Evolutionary conservation across 2,888 invertebrate genomes (phyloP).

Genomic region (Ophion slaviceki): DNA sequence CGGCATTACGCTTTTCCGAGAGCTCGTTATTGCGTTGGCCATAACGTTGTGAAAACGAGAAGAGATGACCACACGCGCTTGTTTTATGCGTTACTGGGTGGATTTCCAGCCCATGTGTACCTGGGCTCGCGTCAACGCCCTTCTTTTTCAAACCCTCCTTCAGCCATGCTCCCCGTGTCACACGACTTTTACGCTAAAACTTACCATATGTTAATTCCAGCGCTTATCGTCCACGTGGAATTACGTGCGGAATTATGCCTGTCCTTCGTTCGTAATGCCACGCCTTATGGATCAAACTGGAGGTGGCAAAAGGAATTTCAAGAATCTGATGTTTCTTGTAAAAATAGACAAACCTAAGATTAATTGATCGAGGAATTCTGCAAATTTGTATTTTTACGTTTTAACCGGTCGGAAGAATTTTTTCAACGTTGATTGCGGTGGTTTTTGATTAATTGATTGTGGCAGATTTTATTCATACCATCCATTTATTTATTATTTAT

Average conservation of each 20-base stretch:
- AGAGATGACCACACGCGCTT: constrained; percentile 11
- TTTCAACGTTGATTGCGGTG: too few species aligned
- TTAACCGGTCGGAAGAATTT: too few species aligned
- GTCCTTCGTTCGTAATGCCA: not conserved
- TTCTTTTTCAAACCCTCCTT: constrained; percentile 13
- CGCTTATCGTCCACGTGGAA: constrained; percentile 2
- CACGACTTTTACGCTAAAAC: constrained; percentile 22
- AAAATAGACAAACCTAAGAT: too few species aligned
- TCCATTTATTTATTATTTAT: too few species aligned
- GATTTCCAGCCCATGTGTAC: constrained; percentile 5
- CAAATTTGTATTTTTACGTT: too few species aligned
- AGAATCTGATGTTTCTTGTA: too few species aligned
- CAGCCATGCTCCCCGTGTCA: not conserved
- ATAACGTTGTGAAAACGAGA: constrained; percentile 39
- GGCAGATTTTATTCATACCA: too few species aligned
- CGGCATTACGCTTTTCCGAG: constrained; percentile 41
- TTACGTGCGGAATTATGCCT: not conserved
- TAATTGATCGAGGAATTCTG: too few species aligned
- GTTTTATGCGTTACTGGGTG: constrained; percentile 34
- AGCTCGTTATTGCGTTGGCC: constrained; percentile 55
- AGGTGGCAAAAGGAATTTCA: not conserved
- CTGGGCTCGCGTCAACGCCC: constrained; percentile 33
- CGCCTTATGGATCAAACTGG: not conserved
- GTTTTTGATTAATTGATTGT: too few species aligned
- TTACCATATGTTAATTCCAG: not conserved